These are phyloP conservation scores for Saccostrea echinata DNA, from an alignment of 1,140 invertebrate genomes.

Conservation along the genomic window DNA sequence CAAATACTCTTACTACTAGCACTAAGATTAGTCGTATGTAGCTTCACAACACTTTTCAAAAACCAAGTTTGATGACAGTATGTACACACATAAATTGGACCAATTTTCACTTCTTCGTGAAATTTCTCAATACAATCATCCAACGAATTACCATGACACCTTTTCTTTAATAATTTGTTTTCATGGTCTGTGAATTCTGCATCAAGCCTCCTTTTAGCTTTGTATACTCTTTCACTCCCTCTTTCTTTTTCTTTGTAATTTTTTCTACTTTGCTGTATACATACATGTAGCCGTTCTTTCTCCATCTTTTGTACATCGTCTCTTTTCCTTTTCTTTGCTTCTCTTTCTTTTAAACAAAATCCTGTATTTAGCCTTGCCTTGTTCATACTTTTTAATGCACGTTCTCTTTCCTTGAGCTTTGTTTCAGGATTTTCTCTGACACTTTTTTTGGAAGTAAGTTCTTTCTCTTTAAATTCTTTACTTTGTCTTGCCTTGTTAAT, in stretches of 20 bases:
- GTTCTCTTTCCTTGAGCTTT: conserved; percentile 23
- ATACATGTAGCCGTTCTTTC: conserved; percentile 8
- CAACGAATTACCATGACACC: neutral
- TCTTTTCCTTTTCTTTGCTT: conserved; percentile 6
- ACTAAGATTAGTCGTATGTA: neutral
- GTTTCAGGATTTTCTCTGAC: conserved; percentile 6
- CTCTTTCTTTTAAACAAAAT: conserved; percentile 26
- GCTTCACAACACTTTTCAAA: conserved; percentile 44
- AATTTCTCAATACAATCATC: conserved; percentile 26
- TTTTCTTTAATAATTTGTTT: conserved; percentile 26
- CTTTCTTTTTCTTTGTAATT: conserved; percentile 14
- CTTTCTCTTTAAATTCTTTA: neutral
- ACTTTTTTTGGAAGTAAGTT: neutral
- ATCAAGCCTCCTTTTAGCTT: conserved; percentile 4
- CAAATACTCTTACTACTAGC: neutral
- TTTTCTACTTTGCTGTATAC: conserved; percentile 39
- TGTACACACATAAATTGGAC: conserved; percentile 53
- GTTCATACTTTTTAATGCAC: conserved; percentile 33
- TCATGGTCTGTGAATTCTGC: neutral
- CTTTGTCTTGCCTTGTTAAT: conserved; percentile 37
- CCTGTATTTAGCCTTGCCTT: conserved; percentile 8
- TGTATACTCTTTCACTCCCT: neutral
- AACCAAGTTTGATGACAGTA: conserved; percentile 61
- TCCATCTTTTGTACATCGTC: conserved; percentile 3
- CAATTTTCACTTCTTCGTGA: conserved; percentile 30